Percentiles rank a stretch among this genome's conserved stretches.
Conservation (phyloP, 2,113 vertebrate genomes). For the Helogale parvula region DNA sequence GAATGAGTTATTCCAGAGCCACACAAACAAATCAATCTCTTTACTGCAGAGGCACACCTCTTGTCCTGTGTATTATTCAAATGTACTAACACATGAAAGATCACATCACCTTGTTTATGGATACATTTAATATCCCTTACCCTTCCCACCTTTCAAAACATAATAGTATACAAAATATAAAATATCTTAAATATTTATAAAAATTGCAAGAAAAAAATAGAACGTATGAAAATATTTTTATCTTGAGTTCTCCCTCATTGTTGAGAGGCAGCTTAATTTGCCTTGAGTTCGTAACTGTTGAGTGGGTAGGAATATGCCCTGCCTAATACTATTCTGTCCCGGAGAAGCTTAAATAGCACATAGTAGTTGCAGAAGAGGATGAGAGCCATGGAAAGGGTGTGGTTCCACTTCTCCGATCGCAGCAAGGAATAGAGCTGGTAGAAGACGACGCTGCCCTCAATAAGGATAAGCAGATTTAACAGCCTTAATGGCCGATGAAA, state of each 20-base stretch:
- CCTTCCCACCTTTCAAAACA: constrained; percentile 86
- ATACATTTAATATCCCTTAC: constrained; percentile 89
- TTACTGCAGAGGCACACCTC: constrained; percentile 65
- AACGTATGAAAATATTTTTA: constrained; percentile 98
- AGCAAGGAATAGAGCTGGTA: constrained; percentile 98
- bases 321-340: constrained; percentile 97
- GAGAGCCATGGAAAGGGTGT: constrained; percentile 98
- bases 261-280: constrained; percentile 86
- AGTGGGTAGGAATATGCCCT: constrained; percentile 96
- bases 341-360: constrained; percentile 98
- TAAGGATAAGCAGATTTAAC: constrained; percentile 97
- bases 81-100: constrained; percentile 77
- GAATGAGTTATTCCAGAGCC: constrained; percentile 62
- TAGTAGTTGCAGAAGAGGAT: constrained; percentile 99
- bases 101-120: constrained; percentile 87
- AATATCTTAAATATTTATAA: constrained; percentile 99
- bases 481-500: constrained; percentile 99
- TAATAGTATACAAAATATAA: constrained; percentile 99
- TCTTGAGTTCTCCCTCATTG: constrained; percentile 87
- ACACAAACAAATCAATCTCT: constrained; percentile 66
- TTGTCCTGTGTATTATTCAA: constrained; percentile 58
- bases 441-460: constrained; percentile 96
- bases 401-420: constrained; percentile 99
- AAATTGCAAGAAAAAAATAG: constrained; percentile 99
- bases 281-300: constrained; percentile 93